These are phyloP conservation scores for Heliconius himera DNA, from an alignment of 1,140 invertebrate genomes.

Conservation along the genomic window DNA sequence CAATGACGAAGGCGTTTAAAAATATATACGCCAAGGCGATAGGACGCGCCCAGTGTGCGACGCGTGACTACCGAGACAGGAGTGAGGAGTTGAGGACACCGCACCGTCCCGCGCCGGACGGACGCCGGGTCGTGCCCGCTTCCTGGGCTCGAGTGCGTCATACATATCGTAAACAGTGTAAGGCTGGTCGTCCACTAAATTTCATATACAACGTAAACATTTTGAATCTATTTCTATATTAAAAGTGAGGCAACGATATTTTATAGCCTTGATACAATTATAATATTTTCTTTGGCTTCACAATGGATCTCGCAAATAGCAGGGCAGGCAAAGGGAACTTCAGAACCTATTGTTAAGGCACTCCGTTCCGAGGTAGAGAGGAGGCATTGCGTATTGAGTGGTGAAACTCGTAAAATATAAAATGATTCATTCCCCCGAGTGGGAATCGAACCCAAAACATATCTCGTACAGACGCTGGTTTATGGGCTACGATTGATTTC, in stretches of 20 bases:
- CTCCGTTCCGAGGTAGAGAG: too few species aligned
- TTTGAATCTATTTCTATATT: conserved; percentile 20
- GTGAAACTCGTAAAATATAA: neutral
- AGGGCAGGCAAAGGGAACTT: too few species aligned
- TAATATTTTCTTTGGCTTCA: too few species aligned
- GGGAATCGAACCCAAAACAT: too few species aligned
- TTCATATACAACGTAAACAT: neutral
- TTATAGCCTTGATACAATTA: too few species aligned
- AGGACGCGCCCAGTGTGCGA: conserved; percentile 68
- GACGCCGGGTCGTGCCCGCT: conserved; percentile 61
- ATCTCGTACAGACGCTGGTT: too few species aligned
- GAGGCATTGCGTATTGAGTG: too few species aligned
- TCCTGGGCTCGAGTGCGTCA: conserved; percentile 70
- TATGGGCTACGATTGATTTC: too few species aligned
- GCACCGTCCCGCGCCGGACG: conserved; percentile 56
- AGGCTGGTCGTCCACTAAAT: conserved; percentile 19
- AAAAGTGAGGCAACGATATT: neutral
- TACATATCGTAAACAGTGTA: conserved; percentile 59
- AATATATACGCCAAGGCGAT: conserved; percentile 67
- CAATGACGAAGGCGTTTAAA: conserved; percentile 70
- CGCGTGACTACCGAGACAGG: conserved; percentile 48
- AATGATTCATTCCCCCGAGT: neutral
- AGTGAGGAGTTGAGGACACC: conserved; percentile 41
- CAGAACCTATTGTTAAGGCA: too few species aligned
- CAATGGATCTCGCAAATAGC: too few species aligned